Percentiles rank a stretch among this genome's conserved stretches.
Conservation (phyloP, 2,113 vertebrate genomes). For the Nestor notabilis region DNA sequence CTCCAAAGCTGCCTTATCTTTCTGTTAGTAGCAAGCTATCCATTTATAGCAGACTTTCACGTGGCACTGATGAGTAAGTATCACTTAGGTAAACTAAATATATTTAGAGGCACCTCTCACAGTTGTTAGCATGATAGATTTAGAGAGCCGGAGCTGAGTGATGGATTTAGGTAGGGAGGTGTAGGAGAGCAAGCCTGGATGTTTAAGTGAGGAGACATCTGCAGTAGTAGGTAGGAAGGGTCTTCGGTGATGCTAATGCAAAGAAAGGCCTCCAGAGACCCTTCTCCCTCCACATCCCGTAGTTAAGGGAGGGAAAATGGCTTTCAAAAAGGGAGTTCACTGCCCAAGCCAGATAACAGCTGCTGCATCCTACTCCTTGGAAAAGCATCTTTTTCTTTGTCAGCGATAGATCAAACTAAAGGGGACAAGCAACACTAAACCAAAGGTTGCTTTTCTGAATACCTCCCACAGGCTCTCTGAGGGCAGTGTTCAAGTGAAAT, state of each 20-base stretch:
- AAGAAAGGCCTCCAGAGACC: not conserved
- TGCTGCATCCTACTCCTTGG: not conserved
- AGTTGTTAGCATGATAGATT: conserved; percentile 1
- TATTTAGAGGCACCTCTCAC: conserved; percentile 6
- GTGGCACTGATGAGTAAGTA: not conserved
- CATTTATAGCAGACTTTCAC: not conserved
- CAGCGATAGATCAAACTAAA: not conserved
- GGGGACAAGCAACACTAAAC: conserved; percentile 1
- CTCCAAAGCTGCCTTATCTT: not conserved
- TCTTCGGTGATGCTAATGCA: not conserved
- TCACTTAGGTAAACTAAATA: not conserved
- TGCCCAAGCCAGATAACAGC: not conserved
- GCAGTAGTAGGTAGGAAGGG: not conserved
- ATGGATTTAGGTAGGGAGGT: conserved; percentile 1
- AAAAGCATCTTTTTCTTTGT: not conserved
- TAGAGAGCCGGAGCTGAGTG: not conserved
- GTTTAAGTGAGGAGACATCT: not conserved
- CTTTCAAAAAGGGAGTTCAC: not conserved
- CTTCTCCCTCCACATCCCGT: rapidly evolving
- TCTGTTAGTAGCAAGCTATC: not conserved
- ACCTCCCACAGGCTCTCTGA: not conserved
- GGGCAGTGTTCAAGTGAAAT: not conserved
- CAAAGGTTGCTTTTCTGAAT: not conserved
- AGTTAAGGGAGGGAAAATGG: not conserved
- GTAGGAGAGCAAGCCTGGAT: not conserved